Conservation (phyloP, 2,797 vertebrate species). For the Anomalospiza imberbis region DNA sequence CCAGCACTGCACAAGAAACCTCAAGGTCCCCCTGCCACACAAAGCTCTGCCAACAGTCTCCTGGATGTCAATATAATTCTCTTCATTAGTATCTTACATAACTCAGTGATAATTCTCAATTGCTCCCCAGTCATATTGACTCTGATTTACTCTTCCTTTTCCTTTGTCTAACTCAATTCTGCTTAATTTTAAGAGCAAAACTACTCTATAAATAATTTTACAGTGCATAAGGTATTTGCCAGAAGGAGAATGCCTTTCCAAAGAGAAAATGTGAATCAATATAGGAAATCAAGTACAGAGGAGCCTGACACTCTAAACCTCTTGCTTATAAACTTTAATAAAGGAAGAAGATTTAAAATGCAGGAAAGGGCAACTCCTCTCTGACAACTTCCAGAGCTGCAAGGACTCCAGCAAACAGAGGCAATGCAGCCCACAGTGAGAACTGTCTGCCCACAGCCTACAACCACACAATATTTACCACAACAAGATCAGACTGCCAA, state of each 20-base stretch:
- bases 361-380: not conserved
- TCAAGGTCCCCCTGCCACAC: fast-evolving
- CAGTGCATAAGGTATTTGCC: not conserved
- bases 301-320: not conserved
- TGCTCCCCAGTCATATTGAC: not conserved
- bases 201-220: not conserved
- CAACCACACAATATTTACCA: not conserved
- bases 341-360: not conserved
- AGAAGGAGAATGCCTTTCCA: not conserved
- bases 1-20: not conserved
- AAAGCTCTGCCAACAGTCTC: not conserved
- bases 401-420: not conserved
- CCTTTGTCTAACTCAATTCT: not conserved
- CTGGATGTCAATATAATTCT: not conserved
- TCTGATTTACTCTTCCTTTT: not conserved
- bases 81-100: not conserved
- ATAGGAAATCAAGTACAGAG: not conserved
- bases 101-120: not conserved
- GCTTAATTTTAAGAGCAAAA: not conserved
- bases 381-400: not conserved
- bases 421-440: not conserved
- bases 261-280: not conserved
- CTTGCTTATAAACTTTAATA: not conserved
- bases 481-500: not conserved
- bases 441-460: not conserved